Base-by-base conservation (phyloP, 1,140 invertebrate species). In the Zaprionus gabonicus region DNA sequence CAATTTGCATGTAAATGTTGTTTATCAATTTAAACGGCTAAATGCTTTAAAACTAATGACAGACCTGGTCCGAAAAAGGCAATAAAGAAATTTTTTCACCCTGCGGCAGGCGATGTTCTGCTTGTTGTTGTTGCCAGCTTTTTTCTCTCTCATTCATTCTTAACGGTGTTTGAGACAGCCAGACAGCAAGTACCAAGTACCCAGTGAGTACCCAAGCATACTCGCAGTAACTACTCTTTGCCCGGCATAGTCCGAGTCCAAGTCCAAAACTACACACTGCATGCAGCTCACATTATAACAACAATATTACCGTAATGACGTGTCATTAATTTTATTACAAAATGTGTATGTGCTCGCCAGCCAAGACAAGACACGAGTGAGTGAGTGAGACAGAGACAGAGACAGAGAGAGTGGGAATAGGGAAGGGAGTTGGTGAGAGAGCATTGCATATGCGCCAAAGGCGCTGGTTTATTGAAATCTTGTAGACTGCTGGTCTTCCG, bases 321-420 rank as follows among this genome's bases (percentile, higher is more conserved):
- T 92, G 82, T 91, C 91, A 92, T 92, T 92, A 92, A 92, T 92
- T 92, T 92, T 91, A 92, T 92, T 92, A 91, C 78, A 92, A 90
- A 90, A 85, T 82, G 75, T 81, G 76, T 78, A 80, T 85, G 73
- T 92, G 80, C 53, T 20, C 23, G 46, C 15, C 31, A 49, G 63
- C n/a, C 17, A 51, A 28, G 13, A 53, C 10, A 20, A 20, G 60
- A 34, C 27, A 31, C 23, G 25, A 31, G n/a, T 10, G 25, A 13
- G 27, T 4, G 27, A 12, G 25, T 23, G 34, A 1, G 34, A 15
- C 2, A 15, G 13, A 10, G 34, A 15, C 2, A 15, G 13, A 10
- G 46, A 25, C n/a, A 31, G 25, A 12, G 15, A 28, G 25, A 13
- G 20, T 57, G 46, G 46, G 46, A 10, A 7, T 4, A 20, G 4